These are phyloP conservation scores for Apantesis nais DNA, from an alignment of 2,888 invertebrate species.

Conservation along the genomic window DNA sequence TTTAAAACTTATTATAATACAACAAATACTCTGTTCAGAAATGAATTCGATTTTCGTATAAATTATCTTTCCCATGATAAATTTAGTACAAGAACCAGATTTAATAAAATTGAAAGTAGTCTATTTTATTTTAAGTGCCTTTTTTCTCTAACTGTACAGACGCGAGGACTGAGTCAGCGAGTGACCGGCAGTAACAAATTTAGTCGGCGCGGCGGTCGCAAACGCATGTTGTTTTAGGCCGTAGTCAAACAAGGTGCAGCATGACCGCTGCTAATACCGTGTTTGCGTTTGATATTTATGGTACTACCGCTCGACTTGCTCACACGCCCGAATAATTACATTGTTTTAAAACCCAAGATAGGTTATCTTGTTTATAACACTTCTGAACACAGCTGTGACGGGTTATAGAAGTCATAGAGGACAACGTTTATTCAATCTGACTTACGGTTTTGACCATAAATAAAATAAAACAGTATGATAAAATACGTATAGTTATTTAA, in stretches of 20 bases:
- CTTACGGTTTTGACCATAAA: background rate
- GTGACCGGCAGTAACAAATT: constrained; percentile 79
- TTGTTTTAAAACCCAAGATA: constrained; percentile 77
- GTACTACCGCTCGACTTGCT: constrained; percentile 68
- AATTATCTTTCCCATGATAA: no score
- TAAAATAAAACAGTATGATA: no score
- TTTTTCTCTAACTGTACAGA: constrained; percentile 50
- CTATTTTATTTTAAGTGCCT: background rate
- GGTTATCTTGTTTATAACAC: constrained; percentile 52
- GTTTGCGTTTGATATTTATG: constrained; percentile 83
- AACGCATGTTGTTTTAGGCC: constrained; percentile 85
- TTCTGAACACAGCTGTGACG: constrained; percentile 34
- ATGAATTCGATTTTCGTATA: background rate
- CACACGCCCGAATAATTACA: constrained; percentile 80
- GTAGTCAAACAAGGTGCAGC: constrained; percentile 79
- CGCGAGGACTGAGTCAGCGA: constrained; percentile 77
- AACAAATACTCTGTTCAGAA: no score
- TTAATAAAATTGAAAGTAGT: background rate
- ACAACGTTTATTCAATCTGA: background rate
- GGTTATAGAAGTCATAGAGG: background rate
- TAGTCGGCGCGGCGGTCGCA: constrained; percentile 74
- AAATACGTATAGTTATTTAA: no score
- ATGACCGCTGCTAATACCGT: constrained; percentile 81
- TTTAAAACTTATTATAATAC: no score
- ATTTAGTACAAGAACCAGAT: no score